phyloP scores from a whole-genome alignment of 2,888 invertebrate genomes.

The Hypsopygia costalis region DNA sequence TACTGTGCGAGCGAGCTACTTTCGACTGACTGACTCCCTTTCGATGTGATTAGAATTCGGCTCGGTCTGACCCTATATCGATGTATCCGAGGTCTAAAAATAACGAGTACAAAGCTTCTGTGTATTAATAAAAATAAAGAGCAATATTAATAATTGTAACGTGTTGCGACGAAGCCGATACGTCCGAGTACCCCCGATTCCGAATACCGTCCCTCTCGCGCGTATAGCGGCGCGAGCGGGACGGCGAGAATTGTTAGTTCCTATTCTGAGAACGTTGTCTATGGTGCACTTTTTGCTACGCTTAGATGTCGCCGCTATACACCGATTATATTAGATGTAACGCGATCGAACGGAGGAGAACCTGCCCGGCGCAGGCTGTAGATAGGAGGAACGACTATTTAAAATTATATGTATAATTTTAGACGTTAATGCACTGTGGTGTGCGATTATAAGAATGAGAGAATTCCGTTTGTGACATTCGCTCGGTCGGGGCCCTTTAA shows the following conservation, averaged over 20 bases:
- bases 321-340: conserved; percentile 7
- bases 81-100: neutral
- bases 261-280: neutral
- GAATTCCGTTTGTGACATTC: conserved; percentile 12
- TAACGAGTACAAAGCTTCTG: conserved; percentile 10
- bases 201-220: neutral
- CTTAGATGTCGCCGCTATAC: conserved; percentile 4
- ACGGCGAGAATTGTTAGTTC: neutral
- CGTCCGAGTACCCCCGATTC: neutral
- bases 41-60: neutral
- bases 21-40: neutral
- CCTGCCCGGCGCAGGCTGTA: conserved; percentile 34
- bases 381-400: conserved; percentile 27
- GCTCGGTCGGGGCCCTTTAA: conserved; percentile 42
- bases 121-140: conserved; percentile 4
- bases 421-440: conserved; percentile 9
- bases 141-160: neutral
- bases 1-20: neutral
- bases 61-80: neutral
- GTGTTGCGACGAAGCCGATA: neutral
- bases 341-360: conserved; percentile 21
- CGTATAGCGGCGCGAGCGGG: neutral
- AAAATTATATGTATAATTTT: conserved; percentile 20
- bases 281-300: conserved; percentile 1
- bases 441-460: neutral